phyloP scores from a whole-genome alignment of 2,113 vertebrate species.

The Scopus umbretta region DNA sequence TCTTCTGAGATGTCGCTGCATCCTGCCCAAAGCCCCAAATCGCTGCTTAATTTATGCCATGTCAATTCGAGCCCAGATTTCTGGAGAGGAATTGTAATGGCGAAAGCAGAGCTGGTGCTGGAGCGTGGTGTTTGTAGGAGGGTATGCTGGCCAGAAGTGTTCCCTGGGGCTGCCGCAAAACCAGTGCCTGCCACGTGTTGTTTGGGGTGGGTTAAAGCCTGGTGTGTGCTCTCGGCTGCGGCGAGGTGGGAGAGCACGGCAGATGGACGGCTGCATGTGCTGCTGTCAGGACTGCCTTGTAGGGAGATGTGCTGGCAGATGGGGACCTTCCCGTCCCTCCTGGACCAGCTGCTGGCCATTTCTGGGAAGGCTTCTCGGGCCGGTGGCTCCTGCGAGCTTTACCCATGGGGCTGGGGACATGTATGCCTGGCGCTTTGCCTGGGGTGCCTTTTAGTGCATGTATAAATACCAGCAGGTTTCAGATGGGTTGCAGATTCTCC shows the following conservation, averaged over 20 bases:
- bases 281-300: background rate
- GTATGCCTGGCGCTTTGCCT: background rate
- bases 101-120: background rate
- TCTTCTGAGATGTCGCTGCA: background rate
- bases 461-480: constrained; percentile 22
- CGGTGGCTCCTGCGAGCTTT: background rate
- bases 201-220: background rate
- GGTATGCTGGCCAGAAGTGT: background rate
- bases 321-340: background rate
- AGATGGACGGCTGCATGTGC: background rate
- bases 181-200: background rate
- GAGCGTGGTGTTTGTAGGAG: background rate
- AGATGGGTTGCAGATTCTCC: background rate
- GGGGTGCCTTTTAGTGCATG: background rate
- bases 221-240: rapidly evolving
- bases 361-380: background rate
- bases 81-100: background rate
- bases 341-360: background rate
- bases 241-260: rapidly evolving
- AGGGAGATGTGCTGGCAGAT: background rate
- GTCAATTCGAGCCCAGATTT: background rate
- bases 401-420: rapidly evolving
- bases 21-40: background rate
- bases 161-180: background rate
- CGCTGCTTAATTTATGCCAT: background rate